Percentiles rank a stretch among this genome's conserved stretches.
Evolutionary conservation across 2,888 invertebrate species (phyloP).

Genomic region (Platycheirus rosarum): DNA sequence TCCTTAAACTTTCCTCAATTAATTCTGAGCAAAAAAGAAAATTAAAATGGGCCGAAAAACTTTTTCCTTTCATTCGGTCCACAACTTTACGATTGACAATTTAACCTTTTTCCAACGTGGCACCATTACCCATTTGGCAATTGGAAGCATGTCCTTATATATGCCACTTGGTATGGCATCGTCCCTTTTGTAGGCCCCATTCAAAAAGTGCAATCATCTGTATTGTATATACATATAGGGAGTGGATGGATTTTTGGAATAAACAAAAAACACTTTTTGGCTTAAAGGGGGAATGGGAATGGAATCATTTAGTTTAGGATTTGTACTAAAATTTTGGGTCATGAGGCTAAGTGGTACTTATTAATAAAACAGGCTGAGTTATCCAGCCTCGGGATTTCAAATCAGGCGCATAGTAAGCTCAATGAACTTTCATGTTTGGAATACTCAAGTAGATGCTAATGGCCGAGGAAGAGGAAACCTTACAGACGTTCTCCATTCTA

Average conservation of each 20-base stretch:
- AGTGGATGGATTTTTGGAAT: not conserved
- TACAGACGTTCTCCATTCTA: not conserved
- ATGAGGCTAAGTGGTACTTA: not conserved
- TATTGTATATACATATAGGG: not conserved
- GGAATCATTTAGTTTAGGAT: constrained; percentile 2
- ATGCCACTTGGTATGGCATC: constrained; percentile 5
- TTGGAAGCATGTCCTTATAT: constrained; percentile 5
- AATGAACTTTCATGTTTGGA: constrained; percentile 10
- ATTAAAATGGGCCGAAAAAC: constrained; percentile 42
- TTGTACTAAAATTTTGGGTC: constrained; percentile 10
- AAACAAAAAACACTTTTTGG: not conserved
- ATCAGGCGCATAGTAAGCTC: not conserved
- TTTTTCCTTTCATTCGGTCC: constrained; percentile 33
- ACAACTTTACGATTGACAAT: constrained; percentile 36
- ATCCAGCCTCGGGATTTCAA: constrained; percentile 16
- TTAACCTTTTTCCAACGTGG: constrained; percentile 29
- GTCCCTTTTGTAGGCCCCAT: not conserved
- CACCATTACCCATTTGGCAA: constrained; percentile 24
- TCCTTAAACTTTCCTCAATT: constrained; percentile 41
- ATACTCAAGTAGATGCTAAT: not conserved
- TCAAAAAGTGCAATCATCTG: constrained; percentile 12
- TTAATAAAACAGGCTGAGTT: constrained; percentile 7
- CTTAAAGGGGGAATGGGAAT: not conserved
- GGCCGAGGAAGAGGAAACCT: not conserved
- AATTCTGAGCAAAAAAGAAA: constrained; percentile 18